phyloP scores from a whole-genome alignment of 2,888 invertebrate genomes.

The Cartodere bifasciata region DNA sequence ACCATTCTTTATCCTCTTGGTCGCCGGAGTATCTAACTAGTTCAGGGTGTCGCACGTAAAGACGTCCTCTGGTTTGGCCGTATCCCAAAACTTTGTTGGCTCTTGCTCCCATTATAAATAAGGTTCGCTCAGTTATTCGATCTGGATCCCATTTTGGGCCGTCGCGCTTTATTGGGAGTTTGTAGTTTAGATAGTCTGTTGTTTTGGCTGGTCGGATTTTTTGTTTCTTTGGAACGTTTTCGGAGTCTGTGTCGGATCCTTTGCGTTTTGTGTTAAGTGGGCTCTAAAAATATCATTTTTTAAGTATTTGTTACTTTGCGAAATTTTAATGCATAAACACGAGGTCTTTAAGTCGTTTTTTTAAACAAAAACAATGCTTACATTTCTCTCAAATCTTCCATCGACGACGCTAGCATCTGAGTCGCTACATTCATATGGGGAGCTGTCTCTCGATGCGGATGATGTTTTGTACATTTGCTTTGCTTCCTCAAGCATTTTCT shows the following conservation, averaged over 20 bases:
- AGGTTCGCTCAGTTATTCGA: constrained; percentile 54
- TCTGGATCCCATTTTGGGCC: constrained; percentile 65
- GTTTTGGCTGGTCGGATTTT: constrained; percentile 30
- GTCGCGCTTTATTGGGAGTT: constrained; percentile 37
- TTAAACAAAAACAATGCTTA: constrained; percentile 21
- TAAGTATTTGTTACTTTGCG: constrained; percentile 1
- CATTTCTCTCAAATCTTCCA: constrained; percentile 34
- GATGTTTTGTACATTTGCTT: constrained; percentile 52
- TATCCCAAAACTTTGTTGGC: constrained; percentile 61
- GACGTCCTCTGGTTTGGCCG: constrained; percentile 59
- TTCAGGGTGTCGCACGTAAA: constrained; percentile 67
- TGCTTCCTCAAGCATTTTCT: constrained; percentile 69
- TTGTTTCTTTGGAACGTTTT: constrained; percentile 37
- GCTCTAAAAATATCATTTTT: constrained; percentile 36
- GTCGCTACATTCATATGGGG: constrained; percentile 41
- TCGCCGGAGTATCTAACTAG: constrained; percentile 66
- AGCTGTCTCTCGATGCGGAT: constrained; percentile 34
- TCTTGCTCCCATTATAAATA: constrained; percentile 71
- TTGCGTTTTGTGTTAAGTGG: constrained; percentile 46
- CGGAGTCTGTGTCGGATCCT: constrained; percentile 54
- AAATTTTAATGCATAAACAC: constrained; percentile 8
- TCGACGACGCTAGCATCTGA: constrained; percentile 35
- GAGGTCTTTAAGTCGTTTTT: background rate
- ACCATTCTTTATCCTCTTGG: constrained; percentile 70
- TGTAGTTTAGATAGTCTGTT: constrained; percentile 34